Percentiles rank a stretch among this genome's conserved stretches.
Evolutionary conservation across 2,113 vertebrate genomes (phyloP).

Genomic region (Callorhinus ursinus): DNA sequence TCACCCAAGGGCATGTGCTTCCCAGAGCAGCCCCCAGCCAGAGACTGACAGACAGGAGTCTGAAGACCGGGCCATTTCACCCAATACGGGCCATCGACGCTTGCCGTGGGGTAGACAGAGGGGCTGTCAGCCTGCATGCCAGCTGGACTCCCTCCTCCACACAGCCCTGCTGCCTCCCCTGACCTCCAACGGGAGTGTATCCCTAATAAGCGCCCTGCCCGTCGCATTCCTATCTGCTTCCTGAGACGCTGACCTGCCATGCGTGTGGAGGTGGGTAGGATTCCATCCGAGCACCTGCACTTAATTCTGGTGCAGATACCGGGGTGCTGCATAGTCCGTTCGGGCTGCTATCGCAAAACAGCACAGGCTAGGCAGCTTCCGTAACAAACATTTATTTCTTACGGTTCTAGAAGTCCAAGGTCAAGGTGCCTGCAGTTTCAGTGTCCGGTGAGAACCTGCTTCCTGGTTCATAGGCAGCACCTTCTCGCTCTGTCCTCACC

Average conservation of each 20-base stretch:
- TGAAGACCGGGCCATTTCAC: neutral
- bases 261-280: neutral
- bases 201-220: neutral
- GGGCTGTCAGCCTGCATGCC: neutral
- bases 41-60: neutral
- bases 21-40: neutral
- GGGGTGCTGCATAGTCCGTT: too few species aligned
- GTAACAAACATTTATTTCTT: neutral
- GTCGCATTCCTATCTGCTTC: neutral
- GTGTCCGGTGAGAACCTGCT: neutral
- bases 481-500: neutral
- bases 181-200: neutral
- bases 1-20: neutral
- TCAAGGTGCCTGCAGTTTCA: neutral
- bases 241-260: neutral
- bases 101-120: accelerated
- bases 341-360: neutral
- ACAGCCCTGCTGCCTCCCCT: neutral
- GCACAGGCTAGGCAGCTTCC: neutral
- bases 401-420: neutral
- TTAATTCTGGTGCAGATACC: neutral
- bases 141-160: neutral
- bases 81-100: accelerated
- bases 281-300: neutral
- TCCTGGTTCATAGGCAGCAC: too few species aligned